phyloP scores from a whole-genome alignment of 2,113 vertebrate genomes.

The Nycticorax nycticorax region DNA sequence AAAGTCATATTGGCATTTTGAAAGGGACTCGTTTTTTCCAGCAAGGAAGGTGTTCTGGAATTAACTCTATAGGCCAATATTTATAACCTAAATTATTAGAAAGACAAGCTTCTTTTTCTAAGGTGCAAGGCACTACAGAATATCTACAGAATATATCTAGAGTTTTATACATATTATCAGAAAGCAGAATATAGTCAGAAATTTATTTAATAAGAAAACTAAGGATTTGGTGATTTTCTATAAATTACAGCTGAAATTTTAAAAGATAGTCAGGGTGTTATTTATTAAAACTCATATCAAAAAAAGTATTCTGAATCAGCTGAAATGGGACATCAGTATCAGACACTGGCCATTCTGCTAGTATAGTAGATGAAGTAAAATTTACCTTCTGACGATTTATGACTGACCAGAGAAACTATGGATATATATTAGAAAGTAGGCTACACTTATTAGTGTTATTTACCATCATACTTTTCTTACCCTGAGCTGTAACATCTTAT shows the following conservation, averaged over 20 bases:
- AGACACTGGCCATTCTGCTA: not conserved
- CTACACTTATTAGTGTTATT: not conserved
- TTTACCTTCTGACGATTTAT: not conserved
- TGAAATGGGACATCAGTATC: not conserved
- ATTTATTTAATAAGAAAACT: not conserved
- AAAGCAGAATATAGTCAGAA: not conserved
- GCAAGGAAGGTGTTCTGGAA: not conserved
- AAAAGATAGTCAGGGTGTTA: not conserved
- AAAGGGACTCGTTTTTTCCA: not conserved
- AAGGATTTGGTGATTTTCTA: not conserved
- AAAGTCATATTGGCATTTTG: not conserved
- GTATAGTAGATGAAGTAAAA: not conserved
- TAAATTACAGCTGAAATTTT: not conserved
- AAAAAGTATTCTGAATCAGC: not conserved
- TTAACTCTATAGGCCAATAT: not conserved
- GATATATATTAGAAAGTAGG: not conserved
- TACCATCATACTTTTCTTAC: not conserved
- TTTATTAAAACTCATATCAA: not conserved
- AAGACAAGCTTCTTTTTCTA: not conserved
- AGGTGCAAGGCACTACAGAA: not conserved
- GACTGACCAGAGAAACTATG: not conserved
- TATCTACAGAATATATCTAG: not conserved
- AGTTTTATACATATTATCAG: not conserved
- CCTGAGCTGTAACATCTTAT: not conserved
- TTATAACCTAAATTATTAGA: not conserved